Evolutionary conservation across 2,888 invertebrate genomes (phyloP), one percentile per base, ranked within the genome.

Genomic region (Tipula lateralis): DNA sequence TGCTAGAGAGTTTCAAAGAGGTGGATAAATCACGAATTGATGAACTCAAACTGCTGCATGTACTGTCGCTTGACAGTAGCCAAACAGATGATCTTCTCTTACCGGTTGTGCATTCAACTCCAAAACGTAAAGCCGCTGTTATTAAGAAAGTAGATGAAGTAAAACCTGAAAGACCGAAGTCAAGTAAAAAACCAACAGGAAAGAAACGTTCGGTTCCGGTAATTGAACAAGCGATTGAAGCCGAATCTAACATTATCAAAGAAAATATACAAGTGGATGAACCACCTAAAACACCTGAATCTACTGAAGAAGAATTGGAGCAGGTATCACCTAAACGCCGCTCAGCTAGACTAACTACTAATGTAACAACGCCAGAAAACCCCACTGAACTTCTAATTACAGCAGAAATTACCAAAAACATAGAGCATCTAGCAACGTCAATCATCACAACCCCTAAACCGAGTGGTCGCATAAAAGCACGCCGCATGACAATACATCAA

Each of bases 21-120:
- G 89, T 90, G 1, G 90, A 90, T 85, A 89, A 90, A 86, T 89
- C 89, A 1, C 88, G 89, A 0, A 87, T 90, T 2, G 89, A 90
- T 85, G 90, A 90, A 83, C 87, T 90, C 1, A 90, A 90, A 86
- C 89, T 89, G 85, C 86, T 90, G 13, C 90, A 90, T 86, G 89
- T 90, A 84, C 85, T 90, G 84, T 90, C 90, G 0, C 89, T 90
- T 85, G 90, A 90, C 85, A 90, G 89, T 86, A 90, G 89, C 86
- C 89, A 90, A 85, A 90, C 89, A 86, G 90, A 90, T 85, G 86
- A 90, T 19, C 84, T 89, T 13, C 87, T 90, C 5, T 89, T 90
- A 3, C 90, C 89, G 66, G 89, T 90, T 88, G 87, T 90, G 30
- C 87, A 90, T 0, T 90, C 90, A 88, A 89, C 89, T 85, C 90